phyloP scores from a whole-genome alignment of 2,797 vertebrate genomes.

The Brachyrhaphis roseni region DNA sequence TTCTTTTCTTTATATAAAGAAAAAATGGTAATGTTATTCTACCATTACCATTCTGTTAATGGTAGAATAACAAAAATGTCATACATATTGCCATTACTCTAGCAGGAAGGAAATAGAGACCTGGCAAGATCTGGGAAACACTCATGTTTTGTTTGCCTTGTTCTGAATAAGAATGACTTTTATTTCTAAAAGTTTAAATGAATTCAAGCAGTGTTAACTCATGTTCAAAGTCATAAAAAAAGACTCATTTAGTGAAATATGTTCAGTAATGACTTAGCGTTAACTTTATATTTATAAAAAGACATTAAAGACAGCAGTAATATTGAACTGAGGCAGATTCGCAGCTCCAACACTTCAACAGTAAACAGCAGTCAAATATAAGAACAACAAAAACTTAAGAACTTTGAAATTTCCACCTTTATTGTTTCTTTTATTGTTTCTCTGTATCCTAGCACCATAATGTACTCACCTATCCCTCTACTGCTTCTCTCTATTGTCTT shows the following conservation, averaged over 20 bases:
- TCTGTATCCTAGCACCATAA: neutral
- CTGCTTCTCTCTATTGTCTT: neutral
- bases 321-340: neutral
- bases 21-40: too few species aligned
- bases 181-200: conserved; percentile 5
- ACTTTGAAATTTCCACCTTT: neutral
- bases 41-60: neutral
- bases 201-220: neutral
- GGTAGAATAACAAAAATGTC: neutral
- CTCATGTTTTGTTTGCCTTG: neutral
- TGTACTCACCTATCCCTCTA: neutral
- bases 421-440: neutral
- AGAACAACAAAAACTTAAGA: neutral
- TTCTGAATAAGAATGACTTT: conserved; percentile 8
- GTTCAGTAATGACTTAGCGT: neutral
- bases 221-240: neutral
- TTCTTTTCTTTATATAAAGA: too few species aligned
- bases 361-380: neutral
- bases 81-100: neutral
- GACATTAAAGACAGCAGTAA: neutral
- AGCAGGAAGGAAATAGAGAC: conserved; percentile 1
- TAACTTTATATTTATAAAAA: neutral
- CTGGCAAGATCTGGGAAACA: neutral
- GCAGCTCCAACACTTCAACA: neutral
- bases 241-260: neutral